Evolutionary conservation across 1,140 invertebrate species (phyloP).

Genomic region (Caenorhabditis inopinata): DNA sequence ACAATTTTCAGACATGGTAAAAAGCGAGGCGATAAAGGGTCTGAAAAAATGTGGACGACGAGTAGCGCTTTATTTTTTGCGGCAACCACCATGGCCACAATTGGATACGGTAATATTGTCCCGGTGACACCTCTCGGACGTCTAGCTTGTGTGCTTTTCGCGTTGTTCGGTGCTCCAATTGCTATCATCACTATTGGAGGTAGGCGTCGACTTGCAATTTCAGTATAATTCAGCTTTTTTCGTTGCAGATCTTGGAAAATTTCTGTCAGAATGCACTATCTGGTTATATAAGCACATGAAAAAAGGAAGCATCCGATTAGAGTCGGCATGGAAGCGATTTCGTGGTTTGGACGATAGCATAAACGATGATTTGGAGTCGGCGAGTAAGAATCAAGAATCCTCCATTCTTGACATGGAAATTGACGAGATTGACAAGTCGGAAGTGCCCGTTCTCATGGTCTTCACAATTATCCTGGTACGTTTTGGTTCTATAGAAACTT

Average conservation of each 20-base stretch:
- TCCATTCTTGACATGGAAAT: constrained; percentile 46
- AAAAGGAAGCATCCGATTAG: not conserved
- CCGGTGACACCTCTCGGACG: constrained; percentile 82
- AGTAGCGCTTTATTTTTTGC: constrained; percentile 63
- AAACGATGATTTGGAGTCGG: constrained; percentile 2
- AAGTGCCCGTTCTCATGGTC: constrained; percentile 64
- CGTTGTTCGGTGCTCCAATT: constrained; percentile 76
- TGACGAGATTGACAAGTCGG: constrained; percentile 56
- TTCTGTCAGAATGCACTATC: constrained; percentile 65
- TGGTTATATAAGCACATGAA: constrained; percentile 59
- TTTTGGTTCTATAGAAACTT: too few species aligned
- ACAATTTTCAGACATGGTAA: constrained; percentile 44
- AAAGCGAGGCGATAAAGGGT: constrained; percentile 57
- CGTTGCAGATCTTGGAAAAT: constrained; percentile 62
- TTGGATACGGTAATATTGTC: constrained; percentile 88
- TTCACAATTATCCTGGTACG: constrained; percentile 63
- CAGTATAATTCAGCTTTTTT: too few species aligned
- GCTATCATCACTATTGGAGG: constrained; percentile 72
- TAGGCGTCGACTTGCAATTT: not conserved
- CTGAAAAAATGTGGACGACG: constrained; percentile 64
- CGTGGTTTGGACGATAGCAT: not conserved
- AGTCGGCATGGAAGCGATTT: constrained; percentile 45
- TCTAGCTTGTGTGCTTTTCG: constrained; percentile 82
- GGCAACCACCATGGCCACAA: constrained; percentile 66
- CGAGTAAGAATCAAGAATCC: not conserved